Evolutionary conservation across 2,888 invertebrate species (phyloP), one percentile per base, ranked within the genome.

Genomic region (Drosophila infuscata): DNA sequence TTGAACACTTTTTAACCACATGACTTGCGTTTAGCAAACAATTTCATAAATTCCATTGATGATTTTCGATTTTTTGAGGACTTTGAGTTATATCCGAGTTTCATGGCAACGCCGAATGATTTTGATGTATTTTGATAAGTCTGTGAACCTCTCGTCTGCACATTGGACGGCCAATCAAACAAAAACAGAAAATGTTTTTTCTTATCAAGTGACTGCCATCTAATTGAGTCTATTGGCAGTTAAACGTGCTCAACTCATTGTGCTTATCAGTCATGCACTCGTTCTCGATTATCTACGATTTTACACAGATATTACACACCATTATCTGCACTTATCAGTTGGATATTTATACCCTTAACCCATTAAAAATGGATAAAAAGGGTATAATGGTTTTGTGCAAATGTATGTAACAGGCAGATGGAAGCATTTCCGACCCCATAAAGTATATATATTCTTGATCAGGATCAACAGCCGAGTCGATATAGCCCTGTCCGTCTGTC

Each of bases 141-240:
- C 64, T 12, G 43, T 49, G 1, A 52, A 30, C 58, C 49, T 33
- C 35, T 35, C 11, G 32, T 33, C 36, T 71, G 81, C 30, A 78
- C 77, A 59, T 78, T 81, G 77, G 72, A 71, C 77, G 54, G 67
- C 17, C 20, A 72, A 52, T n/a, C 81, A 70, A 70, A n/a, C 32
- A 6, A 2, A 32, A 32, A 3, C 3, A 29, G 3, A 29, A 46
- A 53, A 36, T 30, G 12, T 56, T 58, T 35, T 35, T n/a, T 15
- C 46, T 75, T 75, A 69, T 76, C 79, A 38, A 12, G 35, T 7
- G 11, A n/a, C 38, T 12, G 15, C 46, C 12, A 8, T 32, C 15
- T 30, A 32, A 1, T 12, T 20, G 43, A 63, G 29, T 68, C 35
- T 63, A 35, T 63, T 57, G 25, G 6, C 38, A 17, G 20, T 36